A percentile compares a stretch with the other conserved stretches of the same genome.
Evolutionary conservation across 2,797 vertebrate genomes (phyloP).

Genomic region (Hemitrygon akajei): DNA sequence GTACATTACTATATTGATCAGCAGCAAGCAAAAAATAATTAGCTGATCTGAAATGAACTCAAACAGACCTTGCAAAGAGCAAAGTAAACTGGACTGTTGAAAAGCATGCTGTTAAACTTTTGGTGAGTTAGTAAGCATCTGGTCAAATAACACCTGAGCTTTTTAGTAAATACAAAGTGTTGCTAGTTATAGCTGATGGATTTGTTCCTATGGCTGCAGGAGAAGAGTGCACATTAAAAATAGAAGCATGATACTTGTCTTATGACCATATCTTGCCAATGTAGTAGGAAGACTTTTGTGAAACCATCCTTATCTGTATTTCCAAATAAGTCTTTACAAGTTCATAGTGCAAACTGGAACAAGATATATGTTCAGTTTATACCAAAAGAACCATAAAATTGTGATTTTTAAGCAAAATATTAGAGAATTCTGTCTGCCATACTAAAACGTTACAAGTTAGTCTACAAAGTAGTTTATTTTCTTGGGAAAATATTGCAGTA

Average conservation of each 20-base stretch:
- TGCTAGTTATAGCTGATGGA: not conserved
- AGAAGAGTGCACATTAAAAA: not conserved
- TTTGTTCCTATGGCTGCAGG: conserved; percentile 13
- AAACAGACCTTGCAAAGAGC: not conserved
- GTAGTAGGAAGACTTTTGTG: not conserved
- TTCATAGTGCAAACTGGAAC: not conserved
- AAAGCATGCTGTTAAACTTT: not conserved
- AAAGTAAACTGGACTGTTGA: not conserved
- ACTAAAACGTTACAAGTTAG: not conserved
- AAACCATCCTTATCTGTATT: not conserved
- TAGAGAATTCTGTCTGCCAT: not conserved
- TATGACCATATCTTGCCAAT: not conserved
- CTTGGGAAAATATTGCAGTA: not conserved
- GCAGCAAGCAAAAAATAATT: not conserved
- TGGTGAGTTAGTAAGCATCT: conserved; percentile 25
- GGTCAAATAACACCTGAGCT: not conserved
- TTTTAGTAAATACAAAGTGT: conserved; percentile 9
- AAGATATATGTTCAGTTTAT: not conserved
- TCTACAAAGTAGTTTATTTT: not conserved
- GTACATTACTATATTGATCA: not conserved
- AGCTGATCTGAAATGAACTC: not conserved
- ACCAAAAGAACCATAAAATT: not conserved
- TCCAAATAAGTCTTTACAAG: not conserved
- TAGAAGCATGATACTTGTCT: too few relatives aligned
- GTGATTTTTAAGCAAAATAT: not conserved